Evolutionary conservation across 1,140 invertebrate species (phyloP), one percentile per base, ranked within the genome.

Genomic region (Harlomillsia oculata): DNA sequence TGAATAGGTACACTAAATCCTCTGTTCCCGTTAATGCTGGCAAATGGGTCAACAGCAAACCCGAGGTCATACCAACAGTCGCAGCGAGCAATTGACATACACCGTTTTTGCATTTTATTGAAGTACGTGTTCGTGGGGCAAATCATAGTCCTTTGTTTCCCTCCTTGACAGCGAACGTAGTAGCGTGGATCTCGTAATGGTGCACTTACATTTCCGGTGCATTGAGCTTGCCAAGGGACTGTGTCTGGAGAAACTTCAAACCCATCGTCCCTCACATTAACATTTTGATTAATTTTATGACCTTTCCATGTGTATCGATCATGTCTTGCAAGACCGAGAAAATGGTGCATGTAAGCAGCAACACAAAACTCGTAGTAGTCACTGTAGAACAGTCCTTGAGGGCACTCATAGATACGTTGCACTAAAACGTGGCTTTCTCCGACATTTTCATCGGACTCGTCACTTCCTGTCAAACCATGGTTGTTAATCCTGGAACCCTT

Each of bases 71-170:
- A n/a, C 62, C 62, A 64, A 39, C 62, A 64, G 40, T 64, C 37
- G 28, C 62, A 64, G 1, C 40, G 25, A 2, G 16, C 25, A 8
- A 64, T 50, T 9, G 46, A n/a, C 4, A 37, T 43, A 36, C 62
- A 64, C 5, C 3, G 25, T 20, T 41, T 30, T 9, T 13, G 43
- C 4, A 26, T 14, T 16, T 26, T 6, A 45, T 56, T 59, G 30
- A 64, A 64, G 32, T 64, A 64, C 0, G 39, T 58, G 28, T 64
- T 64, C 9, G 59, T 54, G 11, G 59, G 59, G 20, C 62, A 64
- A 14, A 64, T 37, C 16, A 64, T 2, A 20, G 32, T 40, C 18
- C 28, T 48, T 5, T 16, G 8, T 8, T 44, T 51, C 18, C 25
- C 44, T 13, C 37, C 52, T 14, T 30, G 48, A 25, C 53, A 60